phyloP scores from a whole-genome alignment of 2,888 invertebrate genomes.

The Tholera decimalis region DNA sequence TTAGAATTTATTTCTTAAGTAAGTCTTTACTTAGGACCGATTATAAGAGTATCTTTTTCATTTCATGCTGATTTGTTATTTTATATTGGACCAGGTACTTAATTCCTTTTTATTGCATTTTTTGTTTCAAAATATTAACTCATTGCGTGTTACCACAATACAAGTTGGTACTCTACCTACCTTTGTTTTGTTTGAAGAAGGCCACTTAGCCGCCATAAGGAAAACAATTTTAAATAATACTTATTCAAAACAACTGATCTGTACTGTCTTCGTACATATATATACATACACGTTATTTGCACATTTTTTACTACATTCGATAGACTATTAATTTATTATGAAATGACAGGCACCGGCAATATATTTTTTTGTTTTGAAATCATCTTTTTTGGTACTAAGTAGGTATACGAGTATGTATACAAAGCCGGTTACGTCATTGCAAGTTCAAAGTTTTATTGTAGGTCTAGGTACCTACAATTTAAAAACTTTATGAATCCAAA shows the following conservation, averaged over 20 bases:
- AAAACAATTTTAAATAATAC: constrained; percentile 35
- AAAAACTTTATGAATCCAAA: no score
- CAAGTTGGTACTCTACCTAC: neutral
- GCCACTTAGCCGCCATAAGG: constrained; percentile 34
- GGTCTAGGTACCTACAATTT: no score
- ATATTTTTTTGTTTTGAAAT: neutral
- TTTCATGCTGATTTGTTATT: neutral
- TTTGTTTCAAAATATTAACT: constrained; percentile 9
- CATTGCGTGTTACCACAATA: constrained; percentile 4
- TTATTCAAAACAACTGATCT: constrained; percentile 17
- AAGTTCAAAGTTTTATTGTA: neutral
- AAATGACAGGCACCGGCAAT: neutral
- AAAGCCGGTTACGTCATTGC: neutral
- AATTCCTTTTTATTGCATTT: neutral
- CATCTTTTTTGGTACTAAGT: neutral
- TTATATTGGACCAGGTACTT: neutral
- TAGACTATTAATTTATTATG: constrained; percentile 28
- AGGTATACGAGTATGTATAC: no score
- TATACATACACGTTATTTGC: neutral
- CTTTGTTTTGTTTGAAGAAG: constrained; percentile 16
- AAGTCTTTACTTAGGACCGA: constrained; percentile 28
- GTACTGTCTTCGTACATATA: constrained; percentile 29
- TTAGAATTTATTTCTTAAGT: constrained; percentile 7
- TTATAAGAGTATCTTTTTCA: constrained; percentile 18
- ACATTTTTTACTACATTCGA: constrained; percentile 25